Evolutionary conservation across 2,797 vertebrate species (phyloP), one percentile per base, ranked within the genome.

Genomic region (Cynopterus sphinx): DNA sequence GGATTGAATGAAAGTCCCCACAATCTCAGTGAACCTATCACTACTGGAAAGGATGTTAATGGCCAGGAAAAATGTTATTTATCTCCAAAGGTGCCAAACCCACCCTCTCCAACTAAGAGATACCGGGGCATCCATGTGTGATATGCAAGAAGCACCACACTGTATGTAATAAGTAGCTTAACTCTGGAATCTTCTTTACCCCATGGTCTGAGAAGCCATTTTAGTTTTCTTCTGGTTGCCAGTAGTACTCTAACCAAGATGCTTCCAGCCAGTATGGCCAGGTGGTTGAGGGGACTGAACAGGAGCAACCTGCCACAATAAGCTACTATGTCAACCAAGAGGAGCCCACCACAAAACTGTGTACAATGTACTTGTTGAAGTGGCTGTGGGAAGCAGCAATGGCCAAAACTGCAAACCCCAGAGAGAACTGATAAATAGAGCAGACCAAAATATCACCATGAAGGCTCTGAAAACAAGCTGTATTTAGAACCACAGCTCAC

Each of bases 221-320:
- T 41, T 57, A 6, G 22, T 46, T 77, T 61, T 46, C 36, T 24
- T 68, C 46, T 57, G 39, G 41, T 46, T 43, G 3, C 8, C 41
- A 71, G 15, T 28, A 26, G 5, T 46, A 12, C 11, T 46, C 33
- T 7, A 9, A 53, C 3, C 22, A 59, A 74, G 57, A n/a, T 17
- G 21, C 5, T 1, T 21, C 24, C 53, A 24, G 4, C 0, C 0
- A 3, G n/a, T 71, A 46, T 79, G n/a, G 16, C 16, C 19, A 5
- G 5, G 17, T 22, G 8, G 7, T n/a, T 5, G 4, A n/a, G 3
- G 55, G 39, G 15, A 17, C 13, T 65, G 3, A 65, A 33, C 39
- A 3, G 0, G 10, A 19, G 13, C 16, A 55, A 24, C 41, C 36
- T 33, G 49, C 6, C 16, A 43, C 19, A 55, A 5, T 15, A 28